Base-by-base conservation (phyloP, 2,797 vertebrate genomes). In the Capromys pilorides region DNA sequence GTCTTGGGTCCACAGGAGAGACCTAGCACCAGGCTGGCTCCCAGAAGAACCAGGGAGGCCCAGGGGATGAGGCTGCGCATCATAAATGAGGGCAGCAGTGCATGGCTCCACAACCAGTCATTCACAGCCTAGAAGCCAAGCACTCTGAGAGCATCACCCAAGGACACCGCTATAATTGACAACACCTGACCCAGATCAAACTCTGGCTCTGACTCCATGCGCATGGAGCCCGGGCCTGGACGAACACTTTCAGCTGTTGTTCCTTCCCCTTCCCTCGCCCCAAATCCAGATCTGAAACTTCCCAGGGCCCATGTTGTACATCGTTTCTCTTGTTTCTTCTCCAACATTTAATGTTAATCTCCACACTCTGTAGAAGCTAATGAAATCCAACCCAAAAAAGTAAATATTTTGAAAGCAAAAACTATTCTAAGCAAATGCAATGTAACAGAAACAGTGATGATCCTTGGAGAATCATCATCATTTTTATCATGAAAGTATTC, bases 351-450 rank as follows among this genome's bases (percentile, higher is more conserved):
- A 69, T 1, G 4, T 67, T 89, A 91, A 93, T 86, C 69, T 80
- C 41, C 61, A 79, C 73, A 94, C 80, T 90, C 92, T 13, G 36
- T 0, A 85, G 71, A 86, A 87, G 71, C 57, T 93, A 66, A 93
- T 91, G 86, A 87, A 94, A 84, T 86, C 49, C n/a, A 87, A 87
- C 67, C 22, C 71, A 91, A 95, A 91, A 24, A 21, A 71, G 71
- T 31, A 67, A 91, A 95, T 18, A 19, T 84, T 94, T 67, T 75
- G 41, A 94, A 94, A 93, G 77, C 59, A 96, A 85, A 75, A 85
- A 41, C 41, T 3, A 78, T 39, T 59, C 6, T 3, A 83, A 93
- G 69, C 71, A 91, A 93, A 96, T 6, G 13, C 59, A 19, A 33
- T 61, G 54, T 39, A 73, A 78, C 61, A 78, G 90, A 90, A 92